Evolutionary conservation across 2,797 vertebrate species (phyloP).

Genomic region (Neoniphon sammara): DNA sequence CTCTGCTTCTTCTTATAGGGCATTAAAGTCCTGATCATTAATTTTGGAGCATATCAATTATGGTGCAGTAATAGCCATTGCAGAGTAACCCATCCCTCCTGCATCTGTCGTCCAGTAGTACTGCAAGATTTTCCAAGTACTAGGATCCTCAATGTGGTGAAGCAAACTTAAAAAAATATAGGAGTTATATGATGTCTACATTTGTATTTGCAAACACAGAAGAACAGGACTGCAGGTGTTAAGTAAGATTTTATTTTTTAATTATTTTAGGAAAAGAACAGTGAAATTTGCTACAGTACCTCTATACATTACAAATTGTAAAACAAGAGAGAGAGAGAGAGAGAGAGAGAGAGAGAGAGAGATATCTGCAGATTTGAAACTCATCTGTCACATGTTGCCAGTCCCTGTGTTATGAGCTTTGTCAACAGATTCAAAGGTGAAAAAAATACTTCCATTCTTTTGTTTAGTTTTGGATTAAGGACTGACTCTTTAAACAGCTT

Average conservation of each 20-base stretch:
- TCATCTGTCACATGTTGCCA: too few relatives aligned
- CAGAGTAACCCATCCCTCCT: constrained; percentile 2
- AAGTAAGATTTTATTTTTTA: neutral
- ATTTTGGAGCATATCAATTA: constrained; percentile 36
- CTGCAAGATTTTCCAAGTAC: constrained; percentile 8
- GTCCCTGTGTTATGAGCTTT: too few relatives aligned
- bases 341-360: too few relatives aligned
- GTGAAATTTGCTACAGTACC: too few relatives aligned
- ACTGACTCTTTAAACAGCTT: constrained; percentile 6
- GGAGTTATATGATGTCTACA: neutral
- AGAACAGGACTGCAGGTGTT: neutral
- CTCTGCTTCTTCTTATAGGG: constrained; percentile 51
- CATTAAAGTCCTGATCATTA: constrained; percentile 28
- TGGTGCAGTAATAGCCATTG: constrained; percentile 4
- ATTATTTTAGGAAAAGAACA: too few relatives aligned
- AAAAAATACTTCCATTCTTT: neutral
- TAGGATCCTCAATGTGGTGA: neutral
- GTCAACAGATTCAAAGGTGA: too few relatives aligned
- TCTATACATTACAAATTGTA: too few relatives aligned
- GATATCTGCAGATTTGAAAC: too few relatives aligned
- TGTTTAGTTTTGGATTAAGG: constrained; percentile 2
- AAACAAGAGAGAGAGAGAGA: too few relatives aligned
- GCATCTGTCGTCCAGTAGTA: too few relatives aligned
- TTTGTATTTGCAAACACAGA: constrained; percentile 22
- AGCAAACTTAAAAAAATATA: constrained; percentile 11